phyloP scores from a whole-genome alignment of 2,113 vertebrate genomes.

The Thinocorus orbignyianus region DNA sequence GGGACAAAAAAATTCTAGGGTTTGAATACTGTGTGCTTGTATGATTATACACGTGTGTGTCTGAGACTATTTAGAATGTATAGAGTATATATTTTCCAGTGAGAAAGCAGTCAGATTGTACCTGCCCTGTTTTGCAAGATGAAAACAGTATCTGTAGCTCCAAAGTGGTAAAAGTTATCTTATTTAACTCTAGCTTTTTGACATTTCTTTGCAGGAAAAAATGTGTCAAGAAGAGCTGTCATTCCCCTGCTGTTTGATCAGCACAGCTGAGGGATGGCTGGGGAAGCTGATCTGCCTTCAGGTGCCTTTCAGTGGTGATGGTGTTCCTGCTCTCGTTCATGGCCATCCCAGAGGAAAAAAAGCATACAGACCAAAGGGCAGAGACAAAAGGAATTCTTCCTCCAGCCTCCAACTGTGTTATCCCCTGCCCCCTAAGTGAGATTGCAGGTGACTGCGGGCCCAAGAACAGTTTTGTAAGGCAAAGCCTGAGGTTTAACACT shows the following conservation, averaged over 20 bases:
- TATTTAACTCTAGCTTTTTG: constrained; percentile 8
- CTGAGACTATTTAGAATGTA: background rate
- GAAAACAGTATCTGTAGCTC: background rate
- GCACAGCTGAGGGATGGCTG: background rate
- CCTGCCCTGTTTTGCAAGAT: background rate
- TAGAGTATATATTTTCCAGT: background rate
- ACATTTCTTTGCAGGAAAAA: background rate
- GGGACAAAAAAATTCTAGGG: background rate
- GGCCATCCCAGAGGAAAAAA: background rate
- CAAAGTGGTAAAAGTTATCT: background rate
- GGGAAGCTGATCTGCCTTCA: background rate
- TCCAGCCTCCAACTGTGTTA: background rate
- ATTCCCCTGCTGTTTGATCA: background rate
- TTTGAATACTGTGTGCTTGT: background rate
- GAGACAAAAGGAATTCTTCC: background rate
- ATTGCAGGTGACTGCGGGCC: rapidly evolving
- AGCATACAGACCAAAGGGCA: background rate
- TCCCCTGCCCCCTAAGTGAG: background rate
- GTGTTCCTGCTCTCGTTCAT: background rate
- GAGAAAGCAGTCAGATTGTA: background rate
- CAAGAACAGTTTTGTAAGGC: background rate
- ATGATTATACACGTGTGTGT: background rate
- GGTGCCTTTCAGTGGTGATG: background rate
- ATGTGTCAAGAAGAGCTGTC: background rate
- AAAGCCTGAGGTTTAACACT: background rate